phyloP scores from a whole-genome alignment of 35 echinoderm and acorn worm genomes.

The Lytechinus pictus region DNA sequence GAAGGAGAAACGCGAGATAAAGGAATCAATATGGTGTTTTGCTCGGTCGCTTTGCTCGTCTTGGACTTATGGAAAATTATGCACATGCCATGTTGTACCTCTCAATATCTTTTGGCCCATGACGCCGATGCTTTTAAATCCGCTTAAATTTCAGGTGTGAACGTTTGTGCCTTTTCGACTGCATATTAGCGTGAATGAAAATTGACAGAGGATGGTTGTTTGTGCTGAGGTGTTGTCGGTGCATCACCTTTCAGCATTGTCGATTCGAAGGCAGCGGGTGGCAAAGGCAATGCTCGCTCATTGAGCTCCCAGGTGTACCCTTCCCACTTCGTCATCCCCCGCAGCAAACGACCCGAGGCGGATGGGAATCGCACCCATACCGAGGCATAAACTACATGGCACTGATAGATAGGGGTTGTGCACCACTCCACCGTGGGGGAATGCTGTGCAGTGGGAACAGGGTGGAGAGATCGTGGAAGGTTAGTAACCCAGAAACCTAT shows the following conservation, averaged over 20 bases:
- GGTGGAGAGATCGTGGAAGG: not conserved
- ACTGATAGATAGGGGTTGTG: not conserved
- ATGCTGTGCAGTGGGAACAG: not conserved
- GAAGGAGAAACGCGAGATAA: too few relatives aligned
- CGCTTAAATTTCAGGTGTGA: not conserved
- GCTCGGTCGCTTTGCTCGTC: too few relatives aligned
- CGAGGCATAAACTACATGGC: not conserved
- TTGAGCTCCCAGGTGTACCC: not conserved
- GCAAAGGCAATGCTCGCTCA: constrained; percentile 32
- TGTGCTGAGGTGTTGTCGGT: constrained; percentile 11
- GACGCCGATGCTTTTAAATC: not conserved
- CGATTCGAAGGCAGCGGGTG: constrained; percentile 25
- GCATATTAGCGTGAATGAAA: constrained; percentile 8
- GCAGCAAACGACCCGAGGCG: not conserved
- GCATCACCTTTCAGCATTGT: not conserved
- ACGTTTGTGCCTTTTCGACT: not conserved
- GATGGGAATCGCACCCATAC: not conserved
- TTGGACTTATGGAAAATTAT: too few relatives aligned
- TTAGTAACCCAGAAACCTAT: constrained; percentile 42
- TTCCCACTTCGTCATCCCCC: not conserved
- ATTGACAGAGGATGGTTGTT: constrained; percentile 18
- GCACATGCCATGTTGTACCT: too few relatives aligned
- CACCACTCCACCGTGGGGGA: not conserved
- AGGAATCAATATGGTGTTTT: too few relatives aligned
- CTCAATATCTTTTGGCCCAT: too few relatives aligned